These are phyloP conservation scores for Mus musculus DNA, from an alignment of 2,113 vertebrate species.

Conservation along the genomic window GRCm39 chr14:9173501-9174000, in stretches of 20 bases:
- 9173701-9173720: no score
- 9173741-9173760: neutral
- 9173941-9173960: neutral
- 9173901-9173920: neutral
- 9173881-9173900: neutral
- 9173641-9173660: neutral
- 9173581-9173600: neutral
- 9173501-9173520: neutral
- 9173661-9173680: neutral
- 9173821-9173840: constrained; percentile 45
- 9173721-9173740: neutral
- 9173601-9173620: neutral
- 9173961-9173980: neutral
- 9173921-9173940: neutral
- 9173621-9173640: neutral
- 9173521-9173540: no score
- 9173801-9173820: constrained; percentile 32
- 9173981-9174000: neutral
- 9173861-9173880: constrained; percentile 16
- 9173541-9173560: no score
- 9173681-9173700: neutral
- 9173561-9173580: neutral
- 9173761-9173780: constrained; percentile 17
- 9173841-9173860: neutral
- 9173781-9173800: neutral